A percentile compares a stretch with the other conserved stretches of the same genome.
Evolutionary conservation across 2,888 invertebrate species (phyloP).

Genomic region (Protodeltote pygarga): DNA sequence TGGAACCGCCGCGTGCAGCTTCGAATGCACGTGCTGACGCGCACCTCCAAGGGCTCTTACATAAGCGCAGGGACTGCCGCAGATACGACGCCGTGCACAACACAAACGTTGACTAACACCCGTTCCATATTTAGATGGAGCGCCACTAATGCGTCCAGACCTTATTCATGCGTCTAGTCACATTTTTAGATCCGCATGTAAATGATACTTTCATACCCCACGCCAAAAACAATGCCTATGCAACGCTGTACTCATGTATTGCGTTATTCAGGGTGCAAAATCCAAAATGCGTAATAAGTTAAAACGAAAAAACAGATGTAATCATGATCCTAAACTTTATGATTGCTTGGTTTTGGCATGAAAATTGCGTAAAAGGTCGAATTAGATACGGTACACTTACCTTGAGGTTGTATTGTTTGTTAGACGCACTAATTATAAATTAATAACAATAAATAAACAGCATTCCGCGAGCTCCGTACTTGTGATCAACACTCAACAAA

Average conservation of each 20-base stretch:
- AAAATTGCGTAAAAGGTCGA: conserved; percentile 16
- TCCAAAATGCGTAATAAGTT: conserved; percentile 73
- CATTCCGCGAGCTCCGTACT: conserved; percentile 81
- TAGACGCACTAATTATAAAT: conserved; percentile 74
- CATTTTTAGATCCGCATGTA: conserved; percentile 85
- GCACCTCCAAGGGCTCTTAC: conserved; percentile 75
- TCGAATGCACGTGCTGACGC: conserved; percentile 72
- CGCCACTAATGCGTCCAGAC: conserved; percentile 75
- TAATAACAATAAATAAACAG: conserved; percentile 82
- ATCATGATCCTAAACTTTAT: conserved; percentile 45
- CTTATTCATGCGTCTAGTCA: conserved; percentile 76
- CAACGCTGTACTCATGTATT: conserved; percentile 50
- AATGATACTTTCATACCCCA: conserved; percentile 73
- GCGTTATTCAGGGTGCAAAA: conserved; percentile 55
- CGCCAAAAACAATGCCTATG: conserved; percentile 48
- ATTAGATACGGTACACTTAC: conserved; percentile 59
- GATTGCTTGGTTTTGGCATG: conserved; percentile 24
- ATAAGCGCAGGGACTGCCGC: conserved; percentile 72
- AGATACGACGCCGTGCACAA: conserved; percentile 64
- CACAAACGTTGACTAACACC: conserved; percentile 69
- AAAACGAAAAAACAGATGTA: conserved; percentile 58
- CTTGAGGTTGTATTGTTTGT: conserved; percentile 64
- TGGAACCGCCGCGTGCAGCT: conserved; percentile 79
- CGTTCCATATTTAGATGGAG: conserved; percentile 85
- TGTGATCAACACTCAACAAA: conserved; percentile 74